Evolutionary conservation across 2,113 vertebrate genomes (phyloP), one percentile per base, ranked within the genome.

Genomic region (Melospiza melodia): DNA sequence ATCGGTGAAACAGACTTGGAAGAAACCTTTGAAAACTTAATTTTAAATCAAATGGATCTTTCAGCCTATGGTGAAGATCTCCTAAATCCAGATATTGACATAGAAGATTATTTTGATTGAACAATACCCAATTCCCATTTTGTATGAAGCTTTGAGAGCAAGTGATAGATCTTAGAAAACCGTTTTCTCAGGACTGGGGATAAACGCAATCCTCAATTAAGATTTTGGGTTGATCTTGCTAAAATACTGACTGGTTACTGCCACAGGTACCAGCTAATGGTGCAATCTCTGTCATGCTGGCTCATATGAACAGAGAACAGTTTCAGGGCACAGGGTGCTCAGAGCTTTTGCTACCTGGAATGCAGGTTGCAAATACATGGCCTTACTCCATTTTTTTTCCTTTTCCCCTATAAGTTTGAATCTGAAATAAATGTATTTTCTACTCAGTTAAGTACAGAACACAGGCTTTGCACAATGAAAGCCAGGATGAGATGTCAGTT

Each of bases 21-120:
- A 90, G 99, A 99, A 98, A 99, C 99, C 14, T 99, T 99, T 95
- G 99, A 99, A 96, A 99, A 99, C 93, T 95, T 99, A 35, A 99
- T 99, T 93, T 98, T 99, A 91, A 99, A 99, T 96, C 99, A 98
- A 30, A 99, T 99, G 99, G 99, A 99, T 92, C 98, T 99, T 91
- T 99, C 99, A 5, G 93, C 96, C 10, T 99, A 99, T 15, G 98
- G 99, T 73, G 99, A 99, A 93, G 97, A 99, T 39, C 98, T 99
- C 24, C 98, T 99, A 51, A 98, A 99, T 97, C 99, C 99, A 46
- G 95, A 98, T 94, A 97, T 99, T 51, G 99, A 99, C 54, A 99
- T 99, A 84, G 99, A 99, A 96, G 99, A 99, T 97, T 99, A 99
- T 96, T 99, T 99, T 90, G 99, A 99, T 84, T 99, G 94, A 99